phyloP scores from a whole-genome alignment of 1,140 invertebrate genomes.

The Spodoptera litura region DNA sequence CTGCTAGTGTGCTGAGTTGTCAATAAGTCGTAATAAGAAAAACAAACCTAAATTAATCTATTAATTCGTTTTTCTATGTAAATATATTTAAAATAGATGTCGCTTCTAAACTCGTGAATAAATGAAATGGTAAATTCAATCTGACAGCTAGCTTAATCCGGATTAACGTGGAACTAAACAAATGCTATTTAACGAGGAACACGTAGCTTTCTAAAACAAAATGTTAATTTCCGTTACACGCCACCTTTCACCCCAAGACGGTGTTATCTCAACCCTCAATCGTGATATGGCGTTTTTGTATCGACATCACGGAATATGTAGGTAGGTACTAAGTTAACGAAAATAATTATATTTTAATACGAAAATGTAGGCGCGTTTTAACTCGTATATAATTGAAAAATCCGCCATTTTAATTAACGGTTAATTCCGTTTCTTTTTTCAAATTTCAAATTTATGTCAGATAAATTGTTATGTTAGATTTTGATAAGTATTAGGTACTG shows the following conservation, averaged over 20 bases:
- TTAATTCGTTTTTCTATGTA: background rate
- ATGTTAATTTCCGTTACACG: conserved; percentile 58
- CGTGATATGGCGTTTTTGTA: conserved; percentile 47
- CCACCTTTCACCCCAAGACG: conserved; percentile 28
- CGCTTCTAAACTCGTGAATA: background rate
- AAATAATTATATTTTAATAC: background rate
- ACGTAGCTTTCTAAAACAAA: conserved; percentile 51
- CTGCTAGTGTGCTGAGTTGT: background rate
- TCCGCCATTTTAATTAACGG: background rate
- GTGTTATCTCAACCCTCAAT: conserved; percentile 11
- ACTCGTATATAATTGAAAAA: background rate
- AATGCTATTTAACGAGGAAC: conserved; percentile 28
- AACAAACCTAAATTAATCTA: background rate
- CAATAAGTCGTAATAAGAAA: background rate
- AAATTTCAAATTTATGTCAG: too few species aligned
- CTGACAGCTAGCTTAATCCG: conserved; percentile 26
- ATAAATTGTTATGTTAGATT: too few species aligned
- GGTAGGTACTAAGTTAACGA: background rate
- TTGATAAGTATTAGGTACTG: too few species aligned
- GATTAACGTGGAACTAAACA: conserved; percentile 18
- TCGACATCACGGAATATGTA: conserved; percentile 5
- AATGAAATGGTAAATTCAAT: background rate
- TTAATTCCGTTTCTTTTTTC: too few species aligned
- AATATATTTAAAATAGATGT: background rate
- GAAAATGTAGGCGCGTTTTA: background rate